Base-by-base conservation (phyloP, 2,888 invertebrate genomes). In the Sphecodes monilicornis region DNA sequence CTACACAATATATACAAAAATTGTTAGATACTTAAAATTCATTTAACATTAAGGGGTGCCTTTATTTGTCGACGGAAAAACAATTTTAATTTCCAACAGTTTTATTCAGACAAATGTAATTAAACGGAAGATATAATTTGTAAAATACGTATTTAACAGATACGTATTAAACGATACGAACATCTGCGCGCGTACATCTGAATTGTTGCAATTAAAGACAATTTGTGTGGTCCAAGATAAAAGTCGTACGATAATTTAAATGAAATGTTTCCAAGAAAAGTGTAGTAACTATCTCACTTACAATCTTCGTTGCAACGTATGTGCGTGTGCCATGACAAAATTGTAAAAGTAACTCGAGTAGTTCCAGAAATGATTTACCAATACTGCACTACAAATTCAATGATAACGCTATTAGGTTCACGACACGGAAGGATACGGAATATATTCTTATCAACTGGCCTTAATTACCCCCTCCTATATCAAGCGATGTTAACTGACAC, bases 361-460 rank as follows among this genome's bases (percentile, higher is more conserved):
- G 57, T 76, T 73, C 22, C 32, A 71, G 60, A 74, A 78, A 73
- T 54, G 13, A 46, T 79, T 78, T 76, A 77, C 77, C 72, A 66
- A 32, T 32, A 43, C 26, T 36, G 39, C 36, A 80, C 43, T 66
- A 64, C 70, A 73, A 72, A 66, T 78, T 66, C 79, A 85, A 71
- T 79, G 75, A 54, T 43, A 70, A 41, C 57, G 13, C 29, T 54
- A 57, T 22, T 22, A 69, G 36, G 39, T 68, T 68, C 64, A 26
- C 36, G 64, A 78, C 64, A 74, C 82, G 75, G 76, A 82, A 88
- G 80, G 76, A 72, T 81, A 57, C 29, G 73, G 64, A 69, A 54
- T 75, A 71, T 72, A 70, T 79, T 73, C 79, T 92, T 92, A 92
- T 93, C 91, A 70, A 74, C 22, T 90, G 91, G 88, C 92, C 93